Conservation (phyloP, 2,113 vertebrate species). For the Trematocara macrostoma region DNA sequence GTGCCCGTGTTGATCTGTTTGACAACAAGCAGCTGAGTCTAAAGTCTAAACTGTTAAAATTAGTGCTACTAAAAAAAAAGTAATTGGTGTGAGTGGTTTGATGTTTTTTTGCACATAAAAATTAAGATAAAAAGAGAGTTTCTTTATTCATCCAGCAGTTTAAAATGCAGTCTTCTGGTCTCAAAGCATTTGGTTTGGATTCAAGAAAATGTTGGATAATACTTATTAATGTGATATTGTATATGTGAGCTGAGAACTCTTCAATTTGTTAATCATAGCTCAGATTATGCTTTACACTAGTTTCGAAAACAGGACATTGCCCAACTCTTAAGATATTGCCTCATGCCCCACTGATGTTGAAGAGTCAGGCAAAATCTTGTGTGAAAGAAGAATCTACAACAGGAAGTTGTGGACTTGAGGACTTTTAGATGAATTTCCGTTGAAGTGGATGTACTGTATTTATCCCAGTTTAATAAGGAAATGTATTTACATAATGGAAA, state of each 20-base stretch:
- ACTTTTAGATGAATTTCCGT: not conserved
- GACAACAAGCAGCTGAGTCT: not conserved
- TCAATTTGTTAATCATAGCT: not conserved
- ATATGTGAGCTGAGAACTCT: not conserved
- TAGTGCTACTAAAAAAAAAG: not conserved
- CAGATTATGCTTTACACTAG: not conserved
- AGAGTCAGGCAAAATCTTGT: not conserved
- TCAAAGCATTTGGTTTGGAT: not conserved
- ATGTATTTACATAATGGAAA: not conserved
- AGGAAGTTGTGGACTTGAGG: not conserved
- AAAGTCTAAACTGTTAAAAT: not conserved
- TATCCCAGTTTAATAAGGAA: not conserved
- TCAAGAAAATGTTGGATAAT: not conserved
- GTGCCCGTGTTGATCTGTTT: fast-evolving
- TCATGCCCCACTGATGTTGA: not conserved
- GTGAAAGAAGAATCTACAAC: not conserved
- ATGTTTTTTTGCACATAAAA: not conserved
- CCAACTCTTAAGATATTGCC: not conserved
- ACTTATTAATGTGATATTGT: not conserved
- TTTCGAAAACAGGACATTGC: not conserved
- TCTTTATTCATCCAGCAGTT: not conserved
- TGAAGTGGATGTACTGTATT: not conserved
- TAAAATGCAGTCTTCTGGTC: not conserved
- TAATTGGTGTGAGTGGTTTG: not conserved
- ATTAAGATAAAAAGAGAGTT: not conserved